A percentile compares a stretch with the other conserved stretches of the same genome.
phyloP scores from a whole-genome alignment of 2,888 invertebrate genomes.

The Alitta virens region DNA sequence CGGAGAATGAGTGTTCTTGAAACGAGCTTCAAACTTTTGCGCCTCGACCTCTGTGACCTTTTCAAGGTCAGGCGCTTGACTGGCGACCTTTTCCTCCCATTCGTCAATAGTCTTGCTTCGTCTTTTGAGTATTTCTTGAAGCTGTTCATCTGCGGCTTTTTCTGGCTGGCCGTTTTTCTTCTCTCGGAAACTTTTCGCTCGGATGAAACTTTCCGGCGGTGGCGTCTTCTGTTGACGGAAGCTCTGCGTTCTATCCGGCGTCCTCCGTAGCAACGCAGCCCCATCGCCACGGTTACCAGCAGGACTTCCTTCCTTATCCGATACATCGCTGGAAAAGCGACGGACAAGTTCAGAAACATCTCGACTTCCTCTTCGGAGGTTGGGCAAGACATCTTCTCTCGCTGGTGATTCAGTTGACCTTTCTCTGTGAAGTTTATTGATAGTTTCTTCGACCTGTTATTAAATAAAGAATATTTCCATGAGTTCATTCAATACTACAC shows the following conservation, averaged over 20 bases:
- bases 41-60: slow-evolving; percentile 4
- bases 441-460: neutral
- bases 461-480: no score
- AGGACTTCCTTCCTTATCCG: neutral
- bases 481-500: no score
- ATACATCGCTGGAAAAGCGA: neutral
- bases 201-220: slow-evolving; percentile 59
- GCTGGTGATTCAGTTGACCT: neutral
- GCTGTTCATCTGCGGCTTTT: slow-evolving; percentile 59
- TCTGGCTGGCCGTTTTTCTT: slow-evolving; percentile 62
- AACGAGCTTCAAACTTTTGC: neutral
- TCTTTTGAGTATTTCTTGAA: slow-evolving; percentile 63
- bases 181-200: slow-evolving; percentile 2
- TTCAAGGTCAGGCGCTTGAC: neutral
- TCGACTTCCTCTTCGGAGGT: neutral
- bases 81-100: slow-evolving; percentile 1
- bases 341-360: neutral
- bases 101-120: slow-evolving; percentile 53
- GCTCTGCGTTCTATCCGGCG: slow-evolving; percentile 52
- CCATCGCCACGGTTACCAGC: neutral
- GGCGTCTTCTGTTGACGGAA: slow-evolving; percentile 40
- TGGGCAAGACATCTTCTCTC: neutral
- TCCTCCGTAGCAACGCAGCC: slow-evolving; percentile 24
- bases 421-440: neutral
- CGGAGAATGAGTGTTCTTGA: neutral